Conservation (phyloP, 2,888 invertebrate species). For the Habroteleia sp. region DNA sequence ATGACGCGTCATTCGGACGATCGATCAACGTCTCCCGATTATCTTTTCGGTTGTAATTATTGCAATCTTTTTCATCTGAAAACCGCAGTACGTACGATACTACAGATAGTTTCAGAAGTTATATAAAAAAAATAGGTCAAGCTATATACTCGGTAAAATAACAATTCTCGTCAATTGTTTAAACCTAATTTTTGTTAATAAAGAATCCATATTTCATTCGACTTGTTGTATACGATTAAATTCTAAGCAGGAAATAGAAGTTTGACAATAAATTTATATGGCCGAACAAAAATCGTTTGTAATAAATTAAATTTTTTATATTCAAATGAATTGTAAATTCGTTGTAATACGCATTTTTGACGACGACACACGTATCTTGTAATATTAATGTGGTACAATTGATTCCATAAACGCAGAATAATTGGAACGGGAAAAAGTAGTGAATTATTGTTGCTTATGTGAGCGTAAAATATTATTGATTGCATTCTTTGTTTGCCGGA, state of each 20-base stretch:
- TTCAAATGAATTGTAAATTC: conserved; percentile 18
- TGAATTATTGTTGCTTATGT: conserved; percentile 29
- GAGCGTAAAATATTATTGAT: conserved; percentile 59
- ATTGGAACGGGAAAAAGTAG: conserved; percentile 47
- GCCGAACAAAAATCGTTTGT: neutral
- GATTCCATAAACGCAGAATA: conserved; percentile 32
- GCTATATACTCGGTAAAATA: too few species aligned
- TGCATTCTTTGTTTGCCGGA: conserved; percentile 48
- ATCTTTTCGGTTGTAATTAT: conserved; percentile 1
- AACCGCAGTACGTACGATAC: too few species aligned
- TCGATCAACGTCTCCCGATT: conserved; percentile 30
- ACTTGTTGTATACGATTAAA: too few species aligned
- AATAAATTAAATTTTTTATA: conserved; percentile 19
- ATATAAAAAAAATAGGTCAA: too few species aligned
- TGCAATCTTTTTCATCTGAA: neutral
- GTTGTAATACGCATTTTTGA: neutral
- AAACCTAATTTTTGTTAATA: too few species aligned
- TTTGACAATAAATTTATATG: too few species aligned
- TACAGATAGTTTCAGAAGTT: too few species aligned
- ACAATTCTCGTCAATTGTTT: too few species aligned
- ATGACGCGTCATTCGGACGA: conserved; percentile 12
- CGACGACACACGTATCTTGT: neutral
- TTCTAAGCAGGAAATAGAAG: too few species aligned
- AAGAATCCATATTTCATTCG: too few species aligned
- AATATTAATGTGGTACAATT: neutral